phyloP scores from a whole-genome alignment of 2,888 invertebrate species.

The Athalia cordata region DNA sequence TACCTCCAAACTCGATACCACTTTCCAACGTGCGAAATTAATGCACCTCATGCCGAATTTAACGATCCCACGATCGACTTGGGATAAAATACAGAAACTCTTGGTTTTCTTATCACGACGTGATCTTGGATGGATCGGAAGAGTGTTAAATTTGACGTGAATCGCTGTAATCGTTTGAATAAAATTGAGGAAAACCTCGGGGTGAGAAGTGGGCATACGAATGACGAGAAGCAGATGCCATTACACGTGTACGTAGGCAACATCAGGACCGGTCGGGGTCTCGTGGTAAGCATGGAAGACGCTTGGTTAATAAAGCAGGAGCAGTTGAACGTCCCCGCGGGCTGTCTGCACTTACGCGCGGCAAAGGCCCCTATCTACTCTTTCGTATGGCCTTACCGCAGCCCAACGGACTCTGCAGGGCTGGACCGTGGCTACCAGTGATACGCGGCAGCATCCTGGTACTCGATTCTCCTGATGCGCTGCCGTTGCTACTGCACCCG shows the following conservation, averaged over 20 bases:
- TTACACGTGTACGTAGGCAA: too few relatives aligned
- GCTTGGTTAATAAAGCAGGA: slow-evolving; percentile 39
- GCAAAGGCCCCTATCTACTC: slow-evolving; percentile 11
- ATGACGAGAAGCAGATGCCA: background rate
- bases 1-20: too few relatives aligned
- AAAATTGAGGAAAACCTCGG: background rate
- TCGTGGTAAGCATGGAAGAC: slow-evolving; percentile 26
- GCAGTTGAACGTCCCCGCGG: slow-evolving; percentile 44
- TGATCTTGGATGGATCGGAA: background rate
- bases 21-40: too few relatives aligned
- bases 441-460: slow-evolving; percentile 31
- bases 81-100: too few relatives aligned
- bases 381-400: background rate
- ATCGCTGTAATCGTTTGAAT: slow-evolving; percentile 7
- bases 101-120: too few relatives aligned
- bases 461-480: slow-evolving; percentile 24
- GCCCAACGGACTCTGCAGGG: slow-evolving; percentile 15
- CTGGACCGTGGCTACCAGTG: slow-evolving; percentile 41
- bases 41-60: too few relatives aligned
- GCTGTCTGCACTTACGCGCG: slow-evolving; percentile 38
- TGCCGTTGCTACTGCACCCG: background rate
- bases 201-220: background rate
- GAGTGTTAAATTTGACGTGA: slow-evolving; percentile 14
- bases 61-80: too few relatives aligned
- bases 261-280: slow-evolving; percentile 25